Percentiles rank a stretch among this genome's conserved stretches.
Conservation (phyloP, 1,140 invertebrate genomes). For the Leguminivora glycinivorella region DNA sequence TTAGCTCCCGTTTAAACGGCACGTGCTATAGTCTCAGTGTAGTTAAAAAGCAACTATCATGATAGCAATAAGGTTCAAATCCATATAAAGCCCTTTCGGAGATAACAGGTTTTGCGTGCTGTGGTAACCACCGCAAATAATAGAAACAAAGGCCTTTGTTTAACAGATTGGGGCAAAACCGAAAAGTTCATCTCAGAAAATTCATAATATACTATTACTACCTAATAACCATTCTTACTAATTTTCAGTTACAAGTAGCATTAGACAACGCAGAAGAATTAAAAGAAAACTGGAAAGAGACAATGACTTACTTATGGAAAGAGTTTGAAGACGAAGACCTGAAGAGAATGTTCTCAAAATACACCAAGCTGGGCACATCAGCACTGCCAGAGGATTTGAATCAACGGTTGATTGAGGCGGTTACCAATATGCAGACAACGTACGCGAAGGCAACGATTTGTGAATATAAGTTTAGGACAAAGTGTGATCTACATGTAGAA, state of each 20-base stretch:
- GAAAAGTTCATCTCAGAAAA: too few relatives aligned
- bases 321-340: conserved; percentile 81
- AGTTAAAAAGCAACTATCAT: too few relatives aligned
- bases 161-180: too few relatives aligned
- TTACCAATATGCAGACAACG: conserved; percentile 87
- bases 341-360: conserved; percentile 82
- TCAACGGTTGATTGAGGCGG: conserved; percentile 81
- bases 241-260: conserved; percentile 64
- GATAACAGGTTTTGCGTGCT: too few relatives aligned
- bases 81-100: too few relatives aligned
- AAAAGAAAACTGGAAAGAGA: conserved; percentile 80
- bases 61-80: too few relatives aligned
- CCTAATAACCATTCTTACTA: too few relatives aligned
- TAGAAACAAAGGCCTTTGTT: too few relatives aligned
- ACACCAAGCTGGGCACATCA: conserved; percentile 83
- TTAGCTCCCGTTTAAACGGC: too few relatives aligned
- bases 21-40: too few relatives aligned
- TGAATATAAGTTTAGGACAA: conserved; percentile 81
- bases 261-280: conserved; percentile 69
- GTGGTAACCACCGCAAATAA: too few relatives aligned
- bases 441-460: conserved; percentile 91
- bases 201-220: too few relatives aligned
- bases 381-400: conserved; percentile 85
- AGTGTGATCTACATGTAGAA: conserved; percentile 87
- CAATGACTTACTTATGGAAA: conserved; percentile 82